These are phyloP conservation scores for Trachelus iudaicus DNA, from an alignment of 2,888 invertebrate genomes.

Conservation along the genomic window DNA sequence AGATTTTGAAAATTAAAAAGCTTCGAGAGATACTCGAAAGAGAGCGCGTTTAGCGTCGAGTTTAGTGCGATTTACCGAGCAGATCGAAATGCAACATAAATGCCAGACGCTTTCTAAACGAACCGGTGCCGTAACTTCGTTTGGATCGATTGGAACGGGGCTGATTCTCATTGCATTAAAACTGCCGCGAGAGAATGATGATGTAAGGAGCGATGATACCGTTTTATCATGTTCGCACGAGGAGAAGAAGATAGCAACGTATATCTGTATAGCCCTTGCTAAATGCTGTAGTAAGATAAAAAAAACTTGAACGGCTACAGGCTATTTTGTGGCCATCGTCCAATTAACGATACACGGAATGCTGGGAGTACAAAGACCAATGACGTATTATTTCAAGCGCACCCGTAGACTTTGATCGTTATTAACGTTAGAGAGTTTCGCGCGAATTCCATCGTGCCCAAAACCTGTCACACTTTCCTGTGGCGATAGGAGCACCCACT, in stretches of 20 bases:
- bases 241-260: neutral
- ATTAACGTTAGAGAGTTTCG: too few relatives aligned
- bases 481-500: neutral
- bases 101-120: conserved; percentile 21
- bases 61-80: neutral
- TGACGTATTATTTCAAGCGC: neutral
- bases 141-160: neutral
- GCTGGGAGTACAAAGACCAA: neutral
- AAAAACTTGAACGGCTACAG: neutral
- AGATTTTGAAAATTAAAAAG: conserved; percentile 10
- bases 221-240: neutral
- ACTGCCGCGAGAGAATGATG: neutral
- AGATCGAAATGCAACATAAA: conserved; percentile 12
- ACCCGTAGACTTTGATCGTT: neutral
- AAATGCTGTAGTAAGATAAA: neutral
- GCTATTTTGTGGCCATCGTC: neutral
- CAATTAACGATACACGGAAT: neutral
- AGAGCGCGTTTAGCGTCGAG: neutral
- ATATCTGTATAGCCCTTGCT: neutral
- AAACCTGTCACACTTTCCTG: neutral
- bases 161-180: neutral
- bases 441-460: neutral
- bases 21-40: neutral
- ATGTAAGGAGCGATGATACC: neutral
- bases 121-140: conserved; percentile 8